Evolutionary conservation across 2,888 invertebrate species (phyloP).

Genomic region (Meandrusa payeni): DNA sequence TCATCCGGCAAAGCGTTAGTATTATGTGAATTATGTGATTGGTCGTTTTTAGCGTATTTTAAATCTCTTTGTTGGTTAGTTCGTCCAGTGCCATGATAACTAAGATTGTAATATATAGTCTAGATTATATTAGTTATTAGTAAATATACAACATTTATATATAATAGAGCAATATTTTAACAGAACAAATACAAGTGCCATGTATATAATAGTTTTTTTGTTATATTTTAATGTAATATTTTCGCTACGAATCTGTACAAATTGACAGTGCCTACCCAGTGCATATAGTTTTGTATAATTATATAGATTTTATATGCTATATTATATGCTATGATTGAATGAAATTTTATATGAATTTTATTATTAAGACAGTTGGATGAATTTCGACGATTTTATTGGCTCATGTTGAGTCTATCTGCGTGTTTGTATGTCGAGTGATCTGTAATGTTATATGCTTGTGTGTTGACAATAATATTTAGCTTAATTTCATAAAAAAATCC

Average conservation of each 20-base stretch:
- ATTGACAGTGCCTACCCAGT: slow-evolving; percentile 29
- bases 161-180: slow-evolving; percentile 17
- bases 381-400: slow-evolving; percentile 55
- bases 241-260: slow-evolving; percentile 44
- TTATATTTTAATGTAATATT: slow-evolving; percentile 35
- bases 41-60: slow-evolving; percentile 26
- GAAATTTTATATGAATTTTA: slow-evolving; percentile 33
- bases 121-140: slow-evolving; percentile 33
- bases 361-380: slow-evolving; percentile 46
- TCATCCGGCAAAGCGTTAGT: slow-evolving; percentile 8
- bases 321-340: not conserved
- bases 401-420: slow-evolving; percentile 66
- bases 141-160: too few relatives aligned
- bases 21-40: slow-evolving; percentile 14
- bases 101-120: slow-evolving; percentile 31
- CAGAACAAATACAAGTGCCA: slow-evolving; percentile 27
- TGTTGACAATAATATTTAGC: slow-evolving; percentile 5
- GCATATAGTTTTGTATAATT: slow-evolving; percentile 17
- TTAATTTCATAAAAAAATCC: too few relatives aligned
- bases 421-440: slow-evolving; percentile 34
- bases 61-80: slow-evolving; percentile 33
- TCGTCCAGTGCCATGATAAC: slow-evolving; percentile 54
- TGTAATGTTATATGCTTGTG: slow-evolving; percentile 21
- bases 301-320: not conserved
- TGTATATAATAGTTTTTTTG: slow-evolving; percentile 25